These are phyloP conservation scores for Ptiloglossa arizonensis DNA, from an alignment of 1,140 invertebrate species.

Conservation along the genomic window DNA sequence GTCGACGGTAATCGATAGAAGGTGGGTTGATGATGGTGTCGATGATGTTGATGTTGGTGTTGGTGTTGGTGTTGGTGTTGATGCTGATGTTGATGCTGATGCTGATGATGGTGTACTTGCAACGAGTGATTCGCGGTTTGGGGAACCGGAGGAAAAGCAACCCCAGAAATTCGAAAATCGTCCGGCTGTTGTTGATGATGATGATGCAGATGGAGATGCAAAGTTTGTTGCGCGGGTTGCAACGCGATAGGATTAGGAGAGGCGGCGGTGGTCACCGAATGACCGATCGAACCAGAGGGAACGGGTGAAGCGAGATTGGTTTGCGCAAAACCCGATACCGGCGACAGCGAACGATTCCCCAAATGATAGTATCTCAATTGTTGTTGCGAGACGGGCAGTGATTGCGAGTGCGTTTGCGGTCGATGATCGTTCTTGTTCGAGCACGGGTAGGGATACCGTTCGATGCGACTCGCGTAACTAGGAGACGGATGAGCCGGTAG, in stretches of 20 bases:
- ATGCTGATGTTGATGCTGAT: too few relatives aligned
- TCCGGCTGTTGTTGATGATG: constrained; percentile 75
- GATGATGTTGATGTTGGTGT: constrained; percentile 43
- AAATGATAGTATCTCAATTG: constrained; percentile 67
- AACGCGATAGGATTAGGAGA: constrained; percentile 35
- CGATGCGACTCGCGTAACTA: constrained; percentile 77
- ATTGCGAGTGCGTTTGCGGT: constrained; percentile 51
- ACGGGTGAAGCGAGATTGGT: background rate
- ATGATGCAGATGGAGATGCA: constrained; percentile 74
- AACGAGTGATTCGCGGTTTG: constrained; percentile 46
- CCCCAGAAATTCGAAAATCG: constrained; percentile 67
- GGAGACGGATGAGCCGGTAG: constrained; percentile 76
- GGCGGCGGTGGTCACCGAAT: background rate
- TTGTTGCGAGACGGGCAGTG: constrained; percentile 20
- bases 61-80: constrained; percentile 58
- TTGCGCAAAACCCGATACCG: constrained; percentile 28
- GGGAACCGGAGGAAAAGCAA: constrained; percentile 38
- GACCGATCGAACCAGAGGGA: background rate
- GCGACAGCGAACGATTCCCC: constrained; percentile 46
- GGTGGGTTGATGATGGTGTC: constrained; percentile 41
- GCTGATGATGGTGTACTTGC: constrained; percentile 60
- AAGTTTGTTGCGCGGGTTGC: constrained; percentile 43
- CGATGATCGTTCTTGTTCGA: constrained; percentile 62
- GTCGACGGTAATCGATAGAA: constrained; percentile 46
- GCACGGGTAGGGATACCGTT: constrained; percentile 77